These are phyloP conservation scores for Diacarnus erythraeanus DNA, from an alignment of 37 sponge, comb jelly and placozoan genomes.

Conservation along the genomic window DNA sequence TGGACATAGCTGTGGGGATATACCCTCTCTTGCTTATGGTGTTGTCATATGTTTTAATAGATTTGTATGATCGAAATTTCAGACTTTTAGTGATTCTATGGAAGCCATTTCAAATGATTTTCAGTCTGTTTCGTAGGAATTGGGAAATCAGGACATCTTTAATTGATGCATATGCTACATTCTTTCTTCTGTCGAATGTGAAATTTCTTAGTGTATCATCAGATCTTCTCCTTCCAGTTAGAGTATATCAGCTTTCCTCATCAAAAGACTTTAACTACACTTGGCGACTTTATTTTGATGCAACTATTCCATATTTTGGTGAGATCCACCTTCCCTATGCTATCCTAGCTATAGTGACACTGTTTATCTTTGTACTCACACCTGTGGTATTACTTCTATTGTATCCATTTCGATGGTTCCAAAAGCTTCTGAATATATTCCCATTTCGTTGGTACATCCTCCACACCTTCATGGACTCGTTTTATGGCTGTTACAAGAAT, in stretches of 20 bases:
- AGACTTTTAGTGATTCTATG: background rate
- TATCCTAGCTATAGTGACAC: slow-evolving; percentile 12
- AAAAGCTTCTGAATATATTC: background rate
- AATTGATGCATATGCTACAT: slow-evolving; percentile 52
- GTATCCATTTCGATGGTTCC: slow-evolving; percentile 9
- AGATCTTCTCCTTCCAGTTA: slow-evolving; percentile 29
- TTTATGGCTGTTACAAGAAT: slow-evolving; percentile 72
- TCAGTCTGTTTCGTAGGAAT: slow-evolving; percentile 19
- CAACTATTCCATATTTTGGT: slow-evolving; percentile 34
- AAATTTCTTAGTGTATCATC: slow-evolving; percentile 50
- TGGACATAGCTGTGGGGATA: slow-evolving; percentile 16
- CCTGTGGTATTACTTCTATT: slow-evolving; percentile 45
- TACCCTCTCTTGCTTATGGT: slow-evolving; percentile 18
- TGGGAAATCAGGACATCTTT: slow-evolving; percentile 44
- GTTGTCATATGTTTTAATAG: slow-evolving; percentile 9
- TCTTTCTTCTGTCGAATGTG: slow-evolving; percentile 58
- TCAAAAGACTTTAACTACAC: background rate
- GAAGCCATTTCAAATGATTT: slow-evolving; percentile 7
- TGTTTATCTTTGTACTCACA: slow-evolving; percentile 23
- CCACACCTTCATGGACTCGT: slow-evolving; percentile 45
- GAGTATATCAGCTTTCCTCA: background rate
- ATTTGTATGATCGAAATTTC: slow-evolving; percentile 3
- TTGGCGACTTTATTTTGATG: slow-evolving; percentile 32
- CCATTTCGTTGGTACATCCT: background rate
- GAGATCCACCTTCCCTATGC: slow-evolving; percentile 42